Evolutionary conservation across 2,888 invertebrate genomes (phyloP), one percentile per base, ranked within the genome.

Genomic region (Meiosimyza platycephala): DNA sequence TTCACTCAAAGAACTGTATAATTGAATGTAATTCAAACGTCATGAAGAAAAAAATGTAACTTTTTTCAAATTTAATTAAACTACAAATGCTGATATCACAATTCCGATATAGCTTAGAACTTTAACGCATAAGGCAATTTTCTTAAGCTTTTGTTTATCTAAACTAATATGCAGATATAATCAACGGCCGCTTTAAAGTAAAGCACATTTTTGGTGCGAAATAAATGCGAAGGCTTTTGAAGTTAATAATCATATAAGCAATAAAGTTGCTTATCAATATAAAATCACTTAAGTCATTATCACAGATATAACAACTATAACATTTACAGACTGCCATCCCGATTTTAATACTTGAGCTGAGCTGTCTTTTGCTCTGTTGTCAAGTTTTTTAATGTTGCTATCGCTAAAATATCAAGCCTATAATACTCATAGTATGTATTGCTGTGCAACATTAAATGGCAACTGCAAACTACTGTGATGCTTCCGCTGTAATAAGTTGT

Each of bases 221-320:
- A 73, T 71, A 18, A 48, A 60, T 54, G 62, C n/a, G n/a, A 62
- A 65, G 55, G 33, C 50, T 66, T 66, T 13, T 62, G 54, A 40
- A 62, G 47, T 33, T 40, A 11, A 40, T 40, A 28, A 28, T 28
- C 28, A 28, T 22, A 22, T 2, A 22, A 22, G 3, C 1, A 22
- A 22, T 22, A 22, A 22, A 22, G 40, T 60, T 60, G 15, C 40
- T 40, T n/a, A 40, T 28, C 60, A 28, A 40, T 33, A 59, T 60
- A 62, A 62, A 62, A 33, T 16, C 13, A 15, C 33, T 16, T 15
- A 28, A 60, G 0, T 33, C 16, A 15, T 16, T 11, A 40, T 16
- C 22, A 62, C n/a, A 33, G 18, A 11, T 6, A 28, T 33, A 22
- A 12, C 62, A 62, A 62, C n/a, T n/a, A n/a, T 9, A 40, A n/a